Evolutionary conservation across 2,113 vertebrate species (phyloP).

Genomic region (Austrofundulus limnaeus): DNA sequence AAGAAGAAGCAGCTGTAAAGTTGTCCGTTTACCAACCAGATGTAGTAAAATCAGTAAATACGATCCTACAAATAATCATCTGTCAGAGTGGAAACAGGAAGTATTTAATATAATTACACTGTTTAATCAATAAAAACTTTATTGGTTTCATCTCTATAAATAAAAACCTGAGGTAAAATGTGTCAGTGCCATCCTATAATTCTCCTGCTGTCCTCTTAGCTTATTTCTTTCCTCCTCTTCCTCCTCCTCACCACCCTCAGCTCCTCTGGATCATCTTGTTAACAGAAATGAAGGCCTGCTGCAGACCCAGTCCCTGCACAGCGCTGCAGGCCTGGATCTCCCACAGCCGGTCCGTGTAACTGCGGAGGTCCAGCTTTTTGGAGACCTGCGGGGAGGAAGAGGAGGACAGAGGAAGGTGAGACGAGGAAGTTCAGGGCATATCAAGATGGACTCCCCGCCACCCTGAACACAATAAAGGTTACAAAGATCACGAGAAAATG

Average conservation of each 20-base stretch:
- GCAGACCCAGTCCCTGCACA: conserved; percentile 77
- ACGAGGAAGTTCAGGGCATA: no score
- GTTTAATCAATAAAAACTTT: conserved; percentile 1
- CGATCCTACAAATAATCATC: background rate
- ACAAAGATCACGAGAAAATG: no score
- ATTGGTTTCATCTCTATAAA: background rate
- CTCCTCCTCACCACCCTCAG: conserved; percentile 46
- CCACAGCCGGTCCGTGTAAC: conserved; percentile 68
- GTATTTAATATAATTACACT: background rate
- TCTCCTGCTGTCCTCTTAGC: background rate
- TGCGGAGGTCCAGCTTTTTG: conserved; percentile 59
- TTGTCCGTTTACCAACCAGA: background rate
- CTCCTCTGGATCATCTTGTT: conserved; percentile 75
- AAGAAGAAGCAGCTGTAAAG: conserved; percentile 61
- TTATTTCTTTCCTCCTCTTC: no score
- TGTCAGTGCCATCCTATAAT: background rate
- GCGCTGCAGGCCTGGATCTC: conserved; percentile 85
- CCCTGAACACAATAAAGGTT: no score
- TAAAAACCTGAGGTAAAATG: background rate
- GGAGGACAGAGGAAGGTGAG: background rate
- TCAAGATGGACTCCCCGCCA: background rate
- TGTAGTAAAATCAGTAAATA: no score
- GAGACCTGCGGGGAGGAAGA: conserved; percentile 61
- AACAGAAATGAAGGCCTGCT: conserved; percentile 79
- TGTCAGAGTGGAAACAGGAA: no score